Evolutionary conservation across 2,797 vertebrate genomes (phyloP), one percentile per base, ranked within the genome.

Genomic region (Danio tinwini): DNA sequence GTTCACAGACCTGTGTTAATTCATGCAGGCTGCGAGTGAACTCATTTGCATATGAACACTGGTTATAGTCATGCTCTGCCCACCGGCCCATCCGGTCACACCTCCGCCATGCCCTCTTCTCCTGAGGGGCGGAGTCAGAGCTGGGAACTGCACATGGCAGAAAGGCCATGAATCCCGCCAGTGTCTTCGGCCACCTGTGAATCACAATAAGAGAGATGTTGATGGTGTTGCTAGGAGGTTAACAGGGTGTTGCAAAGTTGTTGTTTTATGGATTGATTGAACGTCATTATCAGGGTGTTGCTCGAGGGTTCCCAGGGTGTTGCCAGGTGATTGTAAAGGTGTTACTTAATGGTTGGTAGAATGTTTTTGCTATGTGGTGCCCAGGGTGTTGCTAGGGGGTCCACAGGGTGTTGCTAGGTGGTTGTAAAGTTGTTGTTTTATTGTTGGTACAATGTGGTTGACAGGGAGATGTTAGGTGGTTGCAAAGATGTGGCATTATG

Each of bases 101-200:
- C 69, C 92, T 93, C 5, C 96, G 94, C 96, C 95, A 96, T 0
- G 96, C 96, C 88, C 95, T 96, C 81, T 94, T 93, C 84, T 95
- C 93, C 40, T 91, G 88, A 40, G 92, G 85, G 78, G 88, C 79
- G 0, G 94, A 89, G 86, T 88, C 93, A 77, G 93, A 92, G 14
- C 93, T 87, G 69, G 93, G 88, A 1, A 92, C 91, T 10, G 91
- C 88, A 53, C 96, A 98, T 6, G 94, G 91, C 53, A 94, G 91
- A 86, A 95, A 95, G 82, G 93, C 93, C 53, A 94, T 91, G 83
- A 96, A 90, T n/a, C 96, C 96, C 0, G 95, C 95, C 81, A 96
- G 85, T 45, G 95, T 98, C 89, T 94, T 96, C 65, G 96, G 94
- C 96, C 96, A 98, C 88, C 96, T 98, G 87, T 72, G 81, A 76